phyloP scores from a whole-genome alignment of 2,888 invertebrate species.

The Morpho helenor region DNA sequence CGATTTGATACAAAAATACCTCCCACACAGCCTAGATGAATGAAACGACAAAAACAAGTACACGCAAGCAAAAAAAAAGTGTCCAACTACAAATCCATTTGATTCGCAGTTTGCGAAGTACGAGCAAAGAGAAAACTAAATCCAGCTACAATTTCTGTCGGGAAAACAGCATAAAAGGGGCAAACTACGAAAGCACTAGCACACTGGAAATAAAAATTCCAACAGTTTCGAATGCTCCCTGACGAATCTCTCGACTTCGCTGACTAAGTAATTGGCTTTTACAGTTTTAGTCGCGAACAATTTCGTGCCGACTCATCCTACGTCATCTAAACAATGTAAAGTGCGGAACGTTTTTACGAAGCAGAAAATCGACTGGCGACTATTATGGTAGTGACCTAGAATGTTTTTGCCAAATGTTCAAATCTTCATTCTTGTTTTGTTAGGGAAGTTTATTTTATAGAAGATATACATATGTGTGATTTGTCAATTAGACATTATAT shows the following conservation, averaged over 20 bases:
- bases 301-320: constrained; percentile 9
- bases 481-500: too few relatives aligned
- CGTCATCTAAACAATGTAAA: not conserved
- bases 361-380: constrained; percentile 1
- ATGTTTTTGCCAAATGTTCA: not conserved
- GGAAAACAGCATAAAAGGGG: constrained; percentile 9
- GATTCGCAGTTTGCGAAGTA: constrained; percentile 1
- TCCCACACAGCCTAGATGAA: not conserved
- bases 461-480: too few relatives aligned
- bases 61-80: not conserved
- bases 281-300: constrained; percentile 8
- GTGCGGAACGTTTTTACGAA: not conserved
- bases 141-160: constrained; percentile 5
- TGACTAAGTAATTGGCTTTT: constrained; percentile 10
- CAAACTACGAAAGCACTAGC: constrained; percentile 1
- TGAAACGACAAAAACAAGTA: constrained; percentile 2
- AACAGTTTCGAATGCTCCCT: constrained; percentile 4
- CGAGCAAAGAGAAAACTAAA: constrained; percentile 3
- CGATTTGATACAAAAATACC: not conserved
- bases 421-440: too few relatives aligned
- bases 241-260: constrained; percentile 4
- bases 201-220: constrained; percentile 4
- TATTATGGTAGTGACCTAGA: constrained; percentile 1
- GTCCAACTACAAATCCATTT: too few relatives aligned
- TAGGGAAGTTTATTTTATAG: too few relatives aligned